Conservation (phyloP, 2,888 invertebrate species). For the Stegophylla sp. region DNA sequence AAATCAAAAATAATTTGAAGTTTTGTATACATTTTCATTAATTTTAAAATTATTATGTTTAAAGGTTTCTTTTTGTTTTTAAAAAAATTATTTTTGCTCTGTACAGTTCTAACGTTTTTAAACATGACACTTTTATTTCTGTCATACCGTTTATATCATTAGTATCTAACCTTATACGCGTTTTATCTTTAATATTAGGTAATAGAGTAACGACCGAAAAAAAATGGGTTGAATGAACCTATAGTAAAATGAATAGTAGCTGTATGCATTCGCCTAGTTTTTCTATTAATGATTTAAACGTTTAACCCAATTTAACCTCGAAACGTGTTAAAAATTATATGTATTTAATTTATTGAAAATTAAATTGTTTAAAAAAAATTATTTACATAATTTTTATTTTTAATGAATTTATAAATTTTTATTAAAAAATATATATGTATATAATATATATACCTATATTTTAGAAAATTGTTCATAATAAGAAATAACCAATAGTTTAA, state of each 20-base stretch:
- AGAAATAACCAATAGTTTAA: too few relatives aligned
- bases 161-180: slow-evolving; percentile 34
- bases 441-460: too few relatives aligned
- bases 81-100: not conserved
- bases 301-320: slow-evolving; percentile 41
- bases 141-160: slow-evolving; percentile 5
- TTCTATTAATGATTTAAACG: slow-evolving; percentile 23
- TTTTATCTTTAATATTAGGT: slow-evolving; percentile 51
- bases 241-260: slow-evolving; percentile 42
- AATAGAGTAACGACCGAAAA: slow-evolving; percentile 57
- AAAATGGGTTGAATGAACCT: slow-evolving; percentile 57
- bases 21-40: not conserved
- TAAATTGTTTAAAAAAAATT: not conserved
- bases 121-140: not conserved
- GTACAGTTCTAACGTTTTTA: not conserved
- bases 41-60: not conserved
- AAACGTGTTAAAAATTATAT: not conserved
- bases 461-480: too few relatives aligned
- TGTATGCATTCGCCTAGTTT: slow-evolving; percentile 29
- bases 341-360: not conserved
- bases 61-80: too few relatives aligned
- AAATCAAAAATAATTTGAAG: slow-evolving; percentile 10
- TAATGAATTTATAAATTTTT: not conserved
- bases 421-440: too few relatives aligned
- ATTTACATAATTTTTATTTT: not conserved